Conservation (phyloP, 2,113 vertebrate genomes). For the Amblyornis subalaris region DNA sequence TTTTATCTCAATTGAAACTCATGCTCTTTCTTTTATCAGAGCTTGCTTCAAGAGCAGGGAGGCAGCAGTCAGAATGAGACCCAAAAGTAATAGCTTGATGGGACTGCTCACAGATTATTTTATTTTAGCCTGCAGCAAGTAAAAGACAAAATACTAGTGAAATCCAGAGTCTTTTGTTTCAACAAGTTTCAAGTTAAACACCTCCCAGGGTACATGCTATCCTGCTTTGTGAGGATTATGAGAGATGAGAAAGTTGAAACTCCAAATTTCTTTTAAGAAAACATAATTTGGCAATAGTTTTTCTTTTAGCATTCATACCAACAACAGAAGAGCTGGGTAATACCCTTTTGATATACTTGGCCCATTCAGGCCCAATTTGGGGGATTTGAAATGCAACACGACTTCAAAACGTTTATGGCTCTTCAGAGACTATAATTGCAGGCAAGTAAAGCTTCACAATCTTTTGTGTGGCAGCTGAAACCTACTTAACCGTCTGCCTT, state of each 20-base stretch:
- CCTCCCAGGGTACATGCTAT: not conserved
- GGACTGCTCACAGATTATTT: not conserved
- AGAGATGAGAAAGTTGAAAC: not conserved
- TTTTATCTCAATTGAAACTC: not conserved
- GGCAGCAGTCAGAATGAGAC: not conserved
- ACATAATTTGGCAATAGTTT: not conserved
- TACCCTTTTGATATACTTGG: not conserved
- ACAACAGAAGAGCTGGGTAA: not conserved
- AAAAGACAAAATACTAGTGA: not conserved
- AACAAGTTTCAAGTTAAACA: not conserved
- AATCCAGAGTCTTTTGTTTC: not conserved
- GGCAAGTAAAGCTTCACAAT: not conserved
- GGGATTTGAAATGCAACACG: not conserved
- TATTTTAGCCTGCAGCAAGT: not conserved
- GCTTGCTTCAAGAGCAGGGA: not conserved
- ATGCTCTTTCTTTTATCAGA: not conserved
- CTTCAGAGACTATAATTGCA: slow-evolving; percentile 15
- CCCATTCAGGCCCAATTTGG: not conserved
- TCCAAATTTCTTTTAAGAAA: not conserved
- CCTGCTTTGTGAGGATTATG: slow-evolving; percentile 1
- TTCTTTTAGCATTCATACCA: not conserved
- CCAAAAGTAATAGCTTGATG: not conserved
- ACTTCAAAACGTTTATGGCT: not conserved
- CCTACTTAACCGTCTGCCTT: slow-evolving; percentile 31
- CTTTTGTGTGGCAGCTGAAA: slow-evolving; percentile 54